These are phyloP conservation scores for Masnerella sp. DNA, from an alignment of 2,888 invertebrate species.

Conservation along the genomic window DNA sequence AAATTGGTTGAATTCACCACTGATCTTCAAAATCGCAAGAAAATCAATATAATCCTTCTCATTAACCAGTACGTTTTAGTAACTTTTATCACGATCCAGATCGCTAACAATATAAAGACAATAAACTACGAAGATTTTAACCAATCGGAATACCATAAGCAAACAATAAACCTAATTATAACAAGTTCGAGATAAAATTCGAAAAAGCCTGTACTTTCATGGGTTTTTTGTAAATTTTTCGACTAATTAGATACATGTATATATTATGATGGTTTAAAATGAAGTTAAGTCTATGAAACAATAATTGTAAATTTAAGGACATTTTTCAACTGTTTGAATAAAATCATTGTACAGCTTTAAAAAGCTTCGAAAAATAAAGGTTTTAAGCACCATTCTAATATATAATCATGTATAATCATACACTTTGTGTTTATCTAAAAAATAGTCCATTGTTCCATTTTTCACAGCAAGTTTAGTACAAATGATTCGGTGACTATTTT, in stretches of 20 bases:
- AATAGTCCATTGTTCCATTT: no score
- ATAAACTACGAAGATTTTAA: no score
- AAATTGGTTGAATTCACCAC: constrained; percentile 1
- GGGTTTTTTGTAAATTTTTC: constrained; percentile 74
- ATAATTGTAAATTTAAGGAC: no score
- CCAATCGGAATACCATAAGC: no score
- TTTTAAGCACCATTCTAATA: constrained; percentile 21
- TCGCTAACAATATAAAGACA: no score
- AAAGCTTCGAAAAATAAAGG: not conserved
- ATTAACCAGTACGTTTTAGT: not conserved
- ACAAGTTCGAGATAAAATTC: no score
- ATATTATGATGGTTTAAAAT: constrained; percentile 18
- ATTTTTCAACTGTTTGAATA: not conserved
- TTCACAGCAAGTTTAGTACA: no score
- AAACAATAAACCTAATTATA: no score
- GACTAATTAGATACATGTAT: constrained; percentile 68
- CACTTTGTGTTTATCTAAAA: no score
- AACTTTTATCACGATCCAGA: constrained; percentile 4
- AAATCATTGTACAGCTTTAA: no score
- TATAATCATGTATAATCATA: constrained; percentile 63
- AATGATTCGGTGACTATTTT: no score
- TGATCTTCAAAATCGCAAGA: not conserved
- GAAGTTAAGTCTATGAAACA: not conserved
- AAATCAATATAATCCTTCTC: not conserved
- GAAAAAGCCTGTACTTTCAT: constrained; percentile 77